Conservation (phyloP, 2,113 vertebrate species). For the Protobothrops mucrosquamatus region DNA sequence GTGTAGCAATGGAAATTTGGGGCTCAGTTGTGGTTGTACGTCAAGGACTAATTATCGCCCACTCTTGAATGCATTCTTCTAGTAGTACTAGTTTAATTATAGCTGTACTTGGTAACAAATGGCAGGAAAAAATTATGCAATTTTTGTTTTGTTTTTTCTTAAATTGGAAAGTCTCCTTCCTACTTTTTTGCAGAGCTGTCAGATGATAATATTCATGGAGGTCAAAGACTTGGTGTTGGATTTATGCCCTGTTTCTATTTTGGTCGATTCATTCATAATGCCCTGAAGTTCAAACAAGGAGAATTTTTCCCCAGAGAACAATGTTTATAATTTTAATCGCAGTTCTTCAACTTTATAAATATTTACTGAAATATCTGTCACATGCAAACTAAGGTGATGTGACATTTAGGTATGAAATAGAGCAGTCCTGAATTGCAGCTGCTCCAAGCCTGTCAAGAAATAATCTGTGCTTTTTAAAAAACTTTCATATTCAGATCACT, state of each 20-base stretch:
- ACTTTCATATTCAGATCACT: neutral
- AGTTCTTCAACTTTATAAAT: slow-evolving; percentile 5
- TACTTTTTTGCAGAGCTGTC: slow-evolving; percentile 27
- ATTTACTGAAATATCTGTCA: neutral
- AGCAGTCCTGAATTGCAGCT: neutral
- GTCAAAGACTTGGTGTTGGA: slow-evolving; percentile 20
- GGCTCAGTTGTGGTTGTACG: neutral
- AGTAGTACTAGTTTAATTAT: neutral
- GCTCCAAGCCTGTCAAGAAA: neutral
- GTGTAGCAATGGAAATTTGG: no score
- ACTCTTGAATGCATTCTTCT: neutral
- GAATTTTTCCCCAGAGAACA: slow-evolving; percentile 17
- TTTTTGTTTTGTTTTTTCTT: neutral
- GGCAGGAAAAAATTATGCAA: neutral
- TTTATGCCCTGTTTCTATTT: slow-evolving; percentile 12
- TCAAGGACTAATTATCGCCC: neutral
- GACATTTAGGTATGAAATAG: neutral
- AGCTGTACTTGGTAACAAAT: neutral
- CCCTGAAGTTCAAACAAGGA: neutral
- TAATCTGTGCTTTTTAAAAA: neutral
- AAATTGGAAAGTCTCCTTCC: slow-evolving; percentile 11
- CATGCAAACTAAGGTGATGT: neutral
- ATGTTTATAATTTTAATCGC: slow-evolving; percentile 11
- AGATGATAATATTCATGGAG: slow-evolving; percentile 18
- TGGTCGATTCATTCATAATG: slow-evolving; percentile 16